Percentiles rank a stretch among this genome's conserved stretches.
Conservation (phyloP, 1,140 invertebrate genomes). For the Venturia canescens region DNA sequence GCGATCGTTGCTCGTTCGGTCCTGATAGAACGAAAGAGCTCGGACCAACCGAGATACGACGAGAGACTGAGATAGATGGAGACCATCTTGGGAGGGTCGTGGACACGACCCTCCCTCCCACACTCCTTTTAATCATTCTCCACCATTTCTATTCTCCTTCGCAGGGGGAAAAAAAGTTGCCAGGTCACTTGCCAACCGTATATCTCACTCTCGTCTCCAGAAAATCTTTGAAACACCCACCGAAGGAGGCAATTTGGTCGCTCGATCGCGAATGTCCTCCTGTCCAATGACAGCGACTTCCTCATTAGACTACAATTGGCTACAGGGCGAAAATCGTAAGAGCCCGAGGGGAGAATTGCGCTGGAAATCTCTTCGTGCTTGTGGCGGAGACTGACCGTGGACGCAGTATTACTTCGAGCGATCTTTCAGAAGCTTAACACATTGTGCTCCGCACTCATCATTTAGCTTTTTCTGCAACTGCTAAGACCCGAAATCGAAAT, state of each 20-base stretch:
- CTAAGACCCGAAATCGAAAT: too few relatives aligned
- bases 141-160: neutral
- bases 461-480: too few relatives aligned
- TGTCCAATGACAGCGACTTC: neutral
- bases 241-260: neutral
- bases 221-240: neutral
- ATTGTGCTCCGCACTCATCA: too few relatives aligned
- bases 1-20: neutral
- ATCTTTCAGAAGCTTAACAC: too few relatives aligned
- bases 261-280: neutral
- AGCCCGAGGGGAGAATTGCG: neutral
- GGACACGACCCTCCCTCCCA: neutral
- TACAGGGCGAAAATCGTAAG: neutral
- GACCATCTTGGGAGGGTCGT: neutral
- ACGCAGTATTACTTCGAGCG: neutral
- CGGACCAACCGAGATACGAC: neutral
- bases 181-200: slow-evolving; percentile 1
- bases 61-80: neutral
- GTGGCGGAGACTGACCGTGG: neutral
- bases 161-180: neutral
- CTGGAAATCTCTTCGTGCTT: neutral
- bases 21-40: neutral
- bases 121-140: slow-evolving; percentile 4
- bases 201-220: neutral
- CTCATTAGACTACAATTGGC: neutral